Base-by-base conservation (phyloP, 2,797 vertebrate species). In the Dromococcyx pavoninus region DNA sequence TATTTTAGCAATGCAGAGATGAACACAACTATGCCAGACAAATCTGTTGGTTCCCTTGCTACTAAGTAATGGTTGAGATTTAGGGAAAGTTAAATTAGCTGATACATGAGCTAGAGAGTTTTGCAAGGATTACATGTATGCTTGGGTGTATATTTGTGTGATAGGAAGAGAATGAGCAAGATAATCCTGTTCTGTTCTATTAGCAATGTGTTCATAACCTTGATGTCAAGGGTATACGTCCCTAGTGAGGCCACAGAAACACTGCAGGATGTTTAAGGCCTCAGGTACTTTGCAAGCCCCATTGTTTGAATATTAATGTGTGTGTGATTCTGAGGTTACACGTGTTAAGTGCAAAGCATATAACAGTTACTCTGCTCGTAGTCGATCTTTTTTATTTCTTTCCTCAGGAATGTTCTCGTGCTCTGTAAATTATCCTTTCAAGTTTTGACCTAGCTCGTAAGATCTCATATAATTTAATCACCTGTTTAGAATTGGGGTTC, bases 281-380 rank as follows among this genome's bases (percentile, higher is more conserved):
- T 90, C 6, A 0, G 73, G 33, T 79, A 66, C 58, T 94, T 92
- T 66, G 13, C 54, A 72, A 39, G 17, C 35, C 33, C 11, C 9
- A 7, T 17, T 51, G 25, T 61, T 78, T 84, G 74, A 88, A 86
- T 93, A 81, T 90, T 81, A 83, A 80, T 69, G 44, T 54, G 28
- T 4, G 0, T n/a, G 37, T 70, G 69, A 61, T 74, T 92, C 70
- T 74, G 73, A 79, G 67, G 64, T 92, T 91, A 79, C 1, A 4
- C n/a, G n/a, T 86, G 78, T 80, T 77, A 93, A 97, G 67, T 77
- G 37, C 50, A 87, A 77, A 69, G 79, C 41, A 62, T 43, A 44
- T 21, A 89, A 28, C 15, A 62, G 54, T 60, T 85, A 27, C 11
- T 57, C 9, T 86, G 9, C 57, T 86, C 54, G 17, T 13, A 43